Percentiles rank a stretch among this genome's conserved stretches.
phyloP scores from a whole-genome alignment of 2,888 invertebrate species.

The Scelioninae gen. 1 region DNA sequence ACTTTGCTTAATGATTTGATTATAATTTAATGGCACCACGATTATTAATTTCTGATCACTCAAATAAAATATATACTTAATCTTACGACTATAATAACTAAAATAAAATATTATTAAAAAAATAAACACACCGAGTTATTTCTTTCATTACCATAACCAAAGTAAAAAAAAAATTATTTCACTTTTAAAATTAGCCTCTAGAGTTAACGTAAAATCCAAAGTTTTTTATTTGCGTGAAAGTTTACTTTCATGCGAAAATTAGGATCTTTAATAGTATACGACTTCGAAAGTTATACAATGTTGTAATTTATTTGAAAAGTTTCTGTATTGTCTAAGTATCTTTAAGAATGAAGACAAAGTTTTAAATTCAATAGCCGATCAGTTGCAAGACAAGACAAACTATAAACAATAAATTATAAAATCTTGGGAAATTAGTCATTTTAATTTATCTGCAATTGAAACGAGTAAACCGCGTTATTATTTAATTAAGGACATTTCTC shows the following conservation, averaged over 20 bases:
- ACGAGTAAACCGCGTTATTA: not conserved
- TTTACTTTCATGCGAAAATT: conserved; percentile 53
- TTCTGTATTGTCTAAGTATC: conserved; percentile 41
- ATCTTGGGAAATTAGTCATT: not conserved
- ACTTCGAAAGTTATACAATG: conserved; percentile 45
- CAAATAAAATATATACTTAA: too few species aligned
- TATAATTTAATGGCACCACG: too few species aligned
- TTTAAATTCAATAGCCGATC: conserved; percentile 43
- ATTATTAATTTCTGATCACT: not conserved
- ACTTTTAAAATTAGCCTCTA: conserved; percentile 39
- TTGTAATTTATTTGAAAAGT: conserved; percentile 50
- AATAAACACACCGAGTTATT: not conserved
- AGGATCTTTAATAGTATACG: conserved; percentile 41
- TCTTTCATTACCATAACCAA: not conserved
- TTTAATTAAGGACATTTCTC: not conserved
- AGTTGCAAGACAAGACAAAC: conserved; percentile 21
- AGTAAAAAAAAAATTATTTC: conserved; percentile 21
- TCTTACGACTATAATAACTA: too few species aligned
- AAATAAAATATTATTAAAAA: too few species aligned
- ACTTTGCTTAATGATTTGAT: not conserved
- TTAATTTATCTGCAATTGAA: not conserved
- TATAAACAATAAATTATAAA: conserved; percentile 8
- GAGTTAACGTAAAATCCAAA: conserved; percentile 24
- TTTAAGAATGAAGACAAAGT: conserved; percentile 29
- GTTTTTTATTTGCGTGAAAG: conserved; percentile 37